These are phyloP conservation scores for Rhabdomys pumilio DNA, from an alignment of 2,797 vertebrate genomes.

Conservation along the genomic window DNA sequence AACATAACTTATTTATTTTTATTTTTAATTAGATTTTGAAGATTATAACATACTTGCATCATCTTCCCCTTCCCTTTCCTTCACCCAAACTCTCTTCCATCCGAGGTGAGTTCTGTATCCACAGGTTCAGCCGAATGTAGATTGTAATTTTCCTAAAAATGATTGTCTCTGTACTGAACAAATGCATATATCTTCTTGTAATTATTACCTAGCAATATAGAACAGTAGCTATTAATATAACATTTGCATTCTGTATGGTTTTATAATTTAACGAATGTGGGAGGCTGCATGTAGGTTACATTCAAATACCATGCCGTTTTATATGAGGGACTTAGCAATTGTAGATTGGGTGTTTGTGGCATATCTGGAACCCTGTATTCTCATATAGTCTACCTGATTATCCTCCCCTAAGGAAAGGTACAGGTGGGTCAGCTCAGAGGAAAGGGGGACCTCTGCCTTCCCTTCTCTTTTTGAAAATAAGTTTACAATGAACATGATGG, in stretches of 20 bases:
- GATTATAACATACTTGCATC: not conserved
- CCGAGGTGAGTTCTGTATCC: not conserved
- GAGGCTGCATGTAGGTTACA: not conserved
- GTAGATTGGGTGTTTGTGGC: not conserved
- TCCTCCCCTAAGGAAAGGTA: not conserved
- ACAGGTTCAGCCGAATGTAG: not conserved
- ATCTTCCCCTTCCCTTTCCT: not conserved
- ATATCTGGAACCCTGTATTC: not conserved
- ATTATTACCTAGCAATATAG: not conserved
- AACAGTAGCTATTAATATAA: not conserved
- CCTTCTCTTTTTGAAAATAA: not conserved
- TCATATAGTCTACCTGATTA: not conserved
- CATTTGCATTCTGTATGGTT: not conserved
- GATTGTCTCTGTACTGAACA: not conserved
- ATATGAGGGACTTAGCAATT: not conserved
- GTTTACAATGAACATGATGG: not conserved
- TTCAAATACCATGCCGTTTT: not conserved
- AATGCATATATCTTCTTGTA: not conserved
- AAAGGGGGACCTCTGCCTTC: not conserved
- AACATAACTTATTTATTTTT: slow-evolving; percentile 9
- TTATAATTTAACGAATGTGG: not conserved
- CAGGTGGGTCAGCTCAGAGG: not conserved
- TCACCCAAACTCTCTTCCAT: not conserved
- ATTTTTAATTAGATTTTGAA: not conserved
- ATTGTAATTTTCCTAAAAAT: not conserved